Base-by-base conservation (phyloP, 1,140 invertebrate species). In the Ooceraea biroi region DNA sequence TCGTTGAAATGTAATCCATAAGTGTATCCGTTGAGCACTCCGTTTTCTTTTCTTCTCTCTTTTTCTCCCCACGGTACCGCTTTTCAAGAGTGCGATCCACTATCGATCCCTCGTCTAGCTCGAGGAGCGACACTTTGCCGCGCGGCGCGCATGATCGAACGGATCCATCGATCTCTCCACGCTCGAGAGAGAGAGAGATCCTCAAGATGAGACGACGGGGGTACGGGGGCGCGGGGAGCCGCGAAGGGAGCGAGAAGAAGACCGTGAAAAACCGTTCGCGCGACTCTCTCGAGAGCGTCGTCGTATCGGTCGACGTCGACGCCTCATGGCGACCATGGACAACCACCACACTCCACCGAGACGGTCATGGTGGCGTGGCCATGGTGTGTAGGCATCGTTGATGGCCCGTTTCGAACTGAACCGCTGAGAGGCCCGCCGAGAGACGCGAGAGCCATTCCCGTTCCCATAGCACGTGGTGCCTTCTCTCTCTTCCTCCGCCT, bases 381-480 rank as follows among this genome's bases (percentile, higher is more conserved):
- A 94, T 94, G 93, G 89, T 91, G 92, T 92, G 91, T 91, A 92
- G 92, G 91, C 91, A 92, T 91, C 91, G 89, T 77, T 91, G 92
- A 92, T 93, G 91, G 93, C 91, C 92, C 92, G 93, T 91, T 93
- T 92, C 88, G 89, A 94, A 94, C 93, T 94, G 93, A 77, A 77
- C 73, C 44, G 73, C 44, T 44, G 73, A 93, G 88, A 80, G 65
- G 86, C 86, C 86, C 89, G 76, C 72, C 87, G 80, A 83, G 80
- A 86, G 88, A 86, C 84, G 84, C 88, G 90, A 91, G 89, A 90
- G 89, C 91, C 90, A 91, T 92, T 93, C 91, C 92, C 89, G 90
- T 93, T 93, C 92, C 92, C 92, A 93, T 92, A 93, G 91, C 93
- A 94, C 93, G 93, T 94, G 93, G 92, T 91, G 87, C 86, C 86